Base-by-base conservation (phyloP, 2,888 invertebrate species). In the Drosophila demipolita region DNA sequence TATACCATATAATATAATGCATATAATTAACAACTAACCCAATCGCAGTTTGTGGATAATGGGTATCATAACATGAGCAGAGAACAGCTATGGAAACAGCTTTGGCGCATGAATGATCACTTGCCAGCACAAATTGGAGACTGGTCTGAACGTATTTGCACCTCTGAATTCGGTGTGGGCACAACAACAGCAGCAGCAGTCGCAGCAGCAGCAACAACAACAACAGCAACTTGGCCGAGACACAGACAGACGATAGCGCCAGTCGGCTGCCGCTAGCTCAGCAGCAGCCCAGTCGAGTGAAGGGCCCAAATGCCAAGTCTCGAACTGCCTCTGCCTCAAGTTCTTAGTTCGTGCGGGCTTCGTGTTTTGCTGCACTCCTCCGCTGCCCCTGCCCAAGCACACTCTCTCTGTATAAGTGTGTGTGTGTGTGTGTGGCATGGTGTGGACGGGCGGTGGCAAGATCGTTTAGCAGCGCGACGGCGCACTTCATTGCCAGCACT, bases 91-190 rank as follows among this genome's bases (percentile, higher is more conserved):
- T 67, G 79, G 62, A 49, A 70, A 64, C 73, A 67, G 61, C 72
- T 61, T 74, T 66, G 60, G 66, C 66, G 74, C 83, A 83, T 89
- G 89, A 91, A 89, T 85, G 87, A 91, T 91, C 83, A 85, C 87
- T 84, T 78, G 79, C 66, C 83, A 82, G 85, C 85, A 83, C 77
- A 85, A 91, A 89, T 87, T 87, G 89, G 83, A 85, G 87, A 84
- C 87, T 87, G 78, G 86, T 60, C 80, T 76, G 87, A 86, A 80
- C 89, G 89, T 87, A 90, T 91, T 92, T 91, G 89, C 90, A 90
- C 92, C 90, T 90, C 83, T 77, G 87, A 86, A 86, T 87, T 90
- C 90, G 79, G 88, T 91, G 89, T 86, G 91, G 87, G 87, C 82
- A 80, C 66, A 79, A 65, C 68, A 58, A 60, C 54, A 78, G 17